Evolutionary conservation across 2,113 vertebrate species (phyloP).

Genomic region (Microtus oregoni): DNA sequence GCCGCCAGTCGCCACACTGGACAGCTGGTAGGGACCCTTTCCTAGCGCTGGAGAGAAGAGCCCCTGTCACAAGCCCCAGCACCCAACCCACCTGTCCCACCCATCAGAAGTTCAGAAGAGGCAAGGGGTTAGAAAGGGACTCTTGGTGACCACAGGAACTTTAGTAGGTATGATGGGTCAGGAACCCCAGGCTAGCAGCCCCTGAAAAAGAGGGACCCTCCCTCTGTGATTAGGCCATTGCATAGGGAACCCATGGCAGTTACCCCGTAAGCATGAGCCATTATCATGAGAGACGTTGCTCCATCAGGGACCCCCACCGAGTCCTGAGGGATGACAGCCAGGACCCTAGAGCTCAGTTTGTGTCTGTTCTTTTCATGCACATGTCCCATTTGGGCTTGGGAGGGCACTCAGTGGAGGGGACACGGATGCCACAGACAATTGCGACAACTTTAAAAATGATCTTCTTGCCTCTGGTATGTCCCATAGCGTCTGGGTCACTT

Average conservation of each 20-base stretch:
- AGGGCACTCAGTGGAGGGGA: neutral
- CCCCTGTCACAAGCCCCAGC: neutral
- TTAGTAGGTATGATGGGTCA: neutral
- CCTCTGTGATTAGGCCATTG: neutral
- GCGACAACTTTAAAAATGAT: neutral
- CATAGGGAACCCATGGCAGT: neutral
- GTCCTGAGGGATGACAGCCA: neutral
- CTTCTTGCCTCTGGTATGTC: neutral
- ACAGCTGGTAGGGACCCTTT: conserved; percentile 94
- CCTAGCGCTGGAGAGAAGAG: conserved; percentile 90
- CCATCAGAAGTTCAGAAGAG: neutral
- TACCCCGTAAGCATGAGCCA: neutral
- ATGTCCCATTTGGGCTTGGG: neutral
- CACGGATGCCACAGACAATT: neutral
- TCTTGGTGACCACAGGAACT: neutral
- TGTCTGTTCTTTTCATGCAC: neutral
- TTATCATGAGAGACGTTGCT: neutral
- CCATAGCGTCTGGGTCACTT: neutral
- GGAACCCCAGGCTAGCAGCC: neutral
- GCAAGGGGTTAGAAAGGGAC: neutral
- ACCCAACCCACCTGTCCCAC: no score
- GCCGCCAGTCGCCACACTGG: conserved; percentile 87
- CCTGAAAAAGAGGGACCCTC: neutral
- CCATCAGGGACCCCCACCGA: neutral
- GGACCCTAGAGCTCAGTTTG: neutral